phyloP scores from a whole-genome alignment of 2,113 vertebrate genomes.

The Pedetes capensis region DNA sequence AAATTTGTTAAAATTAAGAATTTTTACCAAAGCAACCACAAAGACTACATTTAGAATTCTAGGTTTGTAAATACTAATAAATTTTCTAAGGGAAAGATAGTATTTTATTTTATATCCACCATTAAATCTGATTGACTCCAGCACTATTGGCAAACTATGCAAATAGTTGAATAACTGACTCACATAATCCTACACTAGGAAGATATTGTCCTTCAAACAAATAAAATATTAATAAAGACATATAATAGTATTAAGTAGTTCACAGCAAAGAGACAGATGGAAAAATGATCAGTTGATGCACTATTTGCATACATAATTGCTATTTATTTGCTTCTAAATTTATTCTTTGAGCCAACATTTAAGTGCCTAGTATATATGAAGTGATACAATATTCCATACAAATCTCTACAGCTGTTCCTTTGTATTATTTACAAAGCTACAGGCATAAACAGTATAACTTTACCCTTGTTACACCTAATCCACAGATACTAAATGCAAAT shows the following conservation, averaged over 20 bases:
- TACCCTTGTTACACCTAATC: not conserved
- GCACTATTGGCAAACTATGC: not conserved
- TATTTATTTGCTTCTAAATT: constrained; percentile 30
- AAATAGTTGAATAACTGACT: not conserved
- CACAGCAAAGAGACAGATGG: not conserved
- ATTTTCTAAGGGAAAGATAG: not conserved
- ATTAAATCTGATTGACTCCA: constrained; percentile 39
- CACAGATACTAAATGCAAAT: not conserved
- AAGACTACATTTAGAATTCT: constrained; percentile 6
- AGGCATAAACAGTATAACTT: not conserved
- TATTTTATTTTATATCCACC: constrained; percentile 20
- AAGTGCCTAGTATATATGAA: not conserved
- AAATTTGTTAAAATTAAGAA: not conserved
- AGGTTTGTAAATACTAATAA: constrained; percentile 39
- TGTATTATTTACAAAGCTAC: not conserved
- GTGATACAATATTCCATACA: not conserved
- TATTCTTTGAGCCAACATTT: not conserved
- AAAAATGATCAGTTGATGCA: not conserved
- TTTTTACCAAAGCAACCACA: not conserved
- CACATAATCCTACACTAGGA: not conserved
- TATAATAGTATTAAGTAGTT: not conserved
- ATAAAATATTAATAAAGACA: not conserved
- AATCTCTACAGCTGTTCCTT: not conserved
- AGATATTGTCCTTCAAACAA: not conserved
- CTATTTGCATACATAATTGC: not conserved